Evolutionary conservation across 2,797 vertebrate species (phyloP).

Genomic region (Furcifer pardalis): DNA sequence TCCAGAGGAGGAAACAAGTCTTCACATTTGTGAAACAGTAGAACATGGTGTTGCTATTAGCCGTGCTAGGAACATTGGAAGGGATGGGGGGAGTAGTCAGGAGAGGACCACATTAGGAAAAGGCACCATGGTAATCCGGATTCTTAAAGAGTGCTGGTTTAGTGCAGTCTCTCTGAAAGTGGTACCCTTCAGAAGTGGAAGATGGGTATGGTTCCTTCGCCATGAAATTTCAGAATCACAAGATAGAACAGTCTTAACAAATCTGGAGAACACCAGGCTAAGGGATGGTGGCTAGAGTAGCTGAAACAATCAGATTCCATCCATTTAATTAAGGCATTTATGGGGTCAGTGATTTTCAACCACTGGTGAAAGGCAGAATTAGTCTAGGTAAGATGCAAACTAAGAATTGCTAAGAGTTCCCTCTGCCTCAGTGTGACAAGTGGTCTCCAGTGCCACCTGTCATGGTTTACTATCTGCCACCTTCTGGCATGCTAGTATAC

Average conservation of each 20-base stretch:
- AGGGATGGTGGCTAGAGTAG: no score
- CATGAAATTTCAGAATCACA: background rate
- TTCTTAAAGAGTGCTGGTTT: background rate
- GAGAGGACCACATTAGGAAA: rapidly evolving
- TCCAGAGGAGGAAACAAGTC: slow-evolving; percentile 57
- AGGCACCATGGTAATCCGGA: rapidly evolving
- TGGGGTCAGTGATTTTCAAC: no score
- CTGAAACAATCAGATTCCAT: no score
- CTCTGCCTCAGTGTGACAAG: no score
- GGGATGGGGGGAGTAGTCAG: background rate
- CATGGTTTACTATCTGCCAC: no score
- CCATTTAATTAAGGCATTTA: no score
- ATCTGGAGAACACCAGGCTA: background rate
- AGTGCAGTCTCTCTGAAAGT: background rate
- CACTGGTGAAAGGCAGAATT: background rate
- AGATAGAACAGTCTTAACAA: background rate
- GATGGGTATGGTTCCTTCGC: background rate
- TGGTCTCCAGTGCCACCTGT: no score
- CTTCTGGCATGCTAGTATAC: no score
- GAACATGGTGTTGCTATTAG: background rate
- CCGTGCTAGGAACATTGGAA: rapidly evolving
- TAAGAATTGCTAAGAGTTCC: no score
- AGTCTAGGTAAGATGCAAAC: no score
- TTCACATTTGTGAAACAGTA: slow-evolving; percentile 32
- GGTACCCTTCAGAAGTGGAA: background rate